These are phyloP conservation scores for Heliconius congener DNA, from an alignment of 1,140 invertebrate genomes.

Conservation along the genomic window DNA sequence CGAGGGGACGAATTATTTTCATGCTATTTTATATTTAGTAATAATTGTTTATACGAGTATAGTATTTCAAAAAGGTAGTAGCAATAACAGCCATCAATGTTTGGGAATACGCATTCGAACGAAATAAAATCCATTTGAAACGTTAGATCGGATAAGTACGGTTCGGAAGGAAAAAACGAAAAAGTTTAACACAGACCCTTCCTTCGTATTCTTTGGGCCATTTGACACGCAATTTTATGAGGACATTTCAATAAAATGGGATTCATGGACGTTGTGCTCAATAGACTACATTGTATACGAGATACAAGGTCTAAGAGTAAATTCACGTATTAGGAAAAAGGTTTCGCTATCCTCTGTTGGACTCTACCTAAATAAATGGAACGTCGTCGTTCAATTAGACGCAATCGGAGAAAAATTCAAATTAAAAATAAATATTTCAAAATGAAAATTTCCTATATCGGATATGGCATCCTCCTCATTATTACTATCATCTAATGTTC, in stretches of 20 bases:
- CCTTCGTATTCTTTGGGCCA: constrained; percentile 48
- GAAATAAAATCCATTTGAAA: constrained; percentile 50
- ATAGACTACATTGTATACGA: constrained; percentile 15
- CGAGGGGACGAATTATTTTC: background rate
- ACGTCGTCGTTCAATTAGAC: background rate
- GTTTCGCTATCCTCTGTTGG: background rate
- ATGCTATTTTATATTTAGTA: constrained; percentile 7
- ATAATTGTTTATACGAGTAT: constrained; percentile 15
- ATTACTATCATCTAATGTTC: too few relatives aligned
- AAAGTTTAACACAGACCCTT: constrained; percentile 42
- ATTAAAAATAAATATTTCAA: too few relatives aligned
- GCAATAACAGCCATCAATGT: constrained; percentile 25
- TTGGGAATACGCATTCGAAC: constrained; percentile 24
- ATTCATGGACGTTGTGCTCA: constrained; percentile 42
- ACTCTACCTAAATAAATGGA: background rate
- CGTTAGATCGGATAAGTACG: constrained; percentile 51
- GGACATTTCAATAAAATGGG: constrained; percentile 60
- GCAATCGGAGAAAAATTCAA: background rate
- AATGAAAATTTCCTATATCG: too few relatives aligned
- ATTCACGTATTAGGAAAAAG: constrained; percentile 1
- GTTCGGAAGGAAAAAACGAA: constrained; percentile 38
- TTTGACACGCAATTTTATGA: constrained; percentile 64
- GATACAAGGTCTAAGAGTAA: background rate
- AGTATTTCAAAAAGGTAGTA: constrained; percentile 19
- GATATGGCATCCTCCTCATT: too few relatives aligned